Evolutionary conservation across 2,888 invertebrate genomes (phyloP), one percentile per base, ranked within the genome.

Genomic region (Frankliniella intonsa): DNA sequence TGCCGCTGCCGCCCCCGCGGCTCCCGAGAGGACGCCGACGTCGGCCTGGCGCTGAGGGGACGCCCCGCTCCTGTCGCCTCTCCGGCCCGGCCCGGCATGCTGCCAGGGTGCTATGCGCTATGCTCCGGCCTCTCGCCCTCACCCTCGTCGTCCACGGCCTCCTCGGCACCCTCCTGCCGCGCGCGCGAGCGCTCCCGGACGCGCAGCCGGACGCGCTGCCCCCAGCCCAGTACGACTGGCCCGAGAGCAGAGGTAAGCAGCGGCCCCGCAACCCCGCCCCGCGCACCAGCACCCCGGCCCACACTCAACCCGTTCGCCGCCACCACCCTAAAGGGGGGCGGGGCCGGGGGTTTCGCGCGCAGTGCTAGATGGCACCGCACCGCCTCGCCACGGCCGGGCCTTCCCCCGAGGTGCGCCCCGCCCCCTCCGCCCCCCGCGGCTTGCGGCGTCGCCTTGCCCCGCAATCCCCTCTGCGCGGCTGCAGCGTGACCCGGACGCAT

Each of bases 171-270:
- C 69, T 25, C 9, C 25, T 19, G 12, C 10, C 69, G 22, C 10
- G 25, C 69, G 25, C 55, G 9, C 17, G 17, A 55, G 69, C 69
- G 25, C 22, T 38, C 38, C 38, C 38, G 2, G 38, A 38, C 38
- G 38, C 38, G 38, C 38, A 38, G 38, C 38, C 38, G 38, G 38
- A 38, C 38, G 38, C 38, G 38, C 38, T 38, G 2, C 38, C 38
- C 38, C 38, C 38, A 38, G 38, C 62, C 62, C 69, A 76, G 69
- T 76, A 76, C 25, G 69, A 76, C 69, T 76, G 69, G 69, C 69
- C 69, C 69, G 69, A 76, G 69, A 22, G 8, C 69, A 76, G 22
- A 76, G 69, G 69, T 76, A 25, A 22, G 69, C 11, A 22, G n/a
- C 69, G 22, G 22, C 38, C 38, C 38, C 38, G 38, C n/a, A n/a